These are phyloP conservation scores for Coilia nasus DNA, from an alignment of 2,797 vertebrate species.

Conservation along the genomic window DNA sequence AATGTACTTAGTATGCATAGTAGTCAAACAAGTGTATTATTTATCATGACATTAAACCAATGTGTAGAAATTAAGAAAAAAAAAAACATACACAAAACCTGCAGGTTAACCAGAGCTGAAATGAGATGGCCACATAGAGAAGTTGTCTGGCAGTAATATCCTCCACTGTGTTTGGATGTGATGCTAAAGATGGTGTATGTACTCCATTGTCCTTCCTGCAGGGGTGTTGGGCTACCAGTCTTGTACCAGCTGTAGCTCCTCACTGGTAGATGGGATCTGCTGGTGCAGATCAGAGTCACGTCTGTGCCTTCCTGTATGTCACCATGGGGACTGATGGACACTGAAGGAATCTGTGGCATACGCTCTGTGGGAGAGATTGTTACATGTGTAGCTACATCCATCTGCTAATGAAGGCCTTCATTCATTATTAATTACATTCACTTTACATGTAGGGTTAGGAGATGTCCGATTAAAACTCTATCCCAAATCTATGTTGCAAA, in stretches of 20 bases:
- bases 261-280: slow-evolving; percentile 24
- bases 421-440: too few relatives aligned
- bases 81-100: too few relatives aligned
- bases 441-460: too few relatives aligned
- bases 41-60: too few relatives aligned
- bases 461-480: too few relatives aligned
- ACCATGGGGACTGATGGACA: not conserved
- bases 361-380: not conserved
- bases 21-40: not conserved
- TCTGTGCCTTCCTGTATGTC: not conserved
- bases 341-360: not conserved
- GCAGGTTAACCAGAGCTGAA: too few relatives aligned
- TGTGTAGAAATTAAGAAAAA: too few relatives aligned
- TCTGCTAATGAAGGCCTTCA: not conserved
- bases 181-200: not conserved
- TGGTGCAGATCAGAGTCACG: slow-evolving; percentile 39
- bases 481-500: not conserved
- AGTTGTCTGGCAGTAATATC: not conserved
- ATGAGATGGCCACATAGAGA: not conserved
- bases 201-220: not conserved
- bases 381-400: not conserved
- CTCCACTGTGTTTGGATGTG: not conserved
- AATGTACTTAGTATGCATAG: not conserved
- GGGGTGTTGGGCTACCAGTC: not conserved
- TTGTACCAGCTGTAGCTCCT: slow-evolving; percentile 3